Base-by-base conservation (phyloP, 1,140 invertebrate genomes). In the Adoxophyes honmai region DNA sequence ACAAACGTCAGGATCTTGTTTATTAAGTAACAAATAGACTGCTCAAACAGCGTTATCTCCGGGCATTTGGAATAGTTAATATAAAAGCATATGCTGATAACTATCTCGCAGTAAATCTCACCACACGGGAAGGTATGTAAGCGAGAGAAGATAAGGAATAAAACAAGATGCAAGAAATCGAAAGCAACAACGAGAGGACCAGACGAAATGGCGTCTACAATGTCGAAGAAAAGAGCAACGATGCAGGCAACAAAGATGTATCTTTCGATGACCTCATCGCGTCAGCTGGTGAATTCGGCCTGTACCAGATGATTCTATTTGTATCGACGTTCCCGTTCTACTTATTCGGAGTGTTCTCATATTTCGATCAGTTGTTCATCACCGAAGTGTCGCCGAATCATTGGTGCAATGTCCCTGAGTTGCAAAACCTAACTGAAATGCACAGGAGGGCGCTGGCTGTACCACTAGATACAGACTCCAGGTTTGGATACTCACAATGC, bases 331-430 rank as follows among this genome's bases (percentile, higher is more conserved):
- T 75, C 4, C 82, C 82, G 0, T 88, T 86, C 56, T 85, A 85
- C 38, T 64, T 94, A 6, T 93, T 92, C 1, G 91, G 91, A 9
- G 91, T 91, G 1, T 93, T 93, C 68, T 90, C 92, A 51, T 92
- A 92, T 54, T 94, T 92, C 73, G 90, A 91, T 59, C 93, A 94
- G 79, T 73, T 94, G 14, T 94, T 94, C 71, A 91, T 94, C 87
- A 91, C 92, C 0, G 79, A 86, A 68, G 81, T 89, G 4, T 85
- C 88, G 0, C 90, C 91, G 0, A 82, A 91, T 13, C 91, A 94
- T 73, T 93, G 92, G 91, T 94, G 93, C 70, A 76, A 78, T 64
- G 73, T 92, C 7, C 91, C 91, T 0, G 83, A 90, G 61, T 71
- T 92, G 11, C 74, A 84, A 48, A 86, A 87, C 59, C 51, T 87